Evolutionary conservation across 2,888 invertebrate genomes (phyloP), one percentile per base, ranked within the genome.

Genomic region (Eilema griseolum): DNA sequence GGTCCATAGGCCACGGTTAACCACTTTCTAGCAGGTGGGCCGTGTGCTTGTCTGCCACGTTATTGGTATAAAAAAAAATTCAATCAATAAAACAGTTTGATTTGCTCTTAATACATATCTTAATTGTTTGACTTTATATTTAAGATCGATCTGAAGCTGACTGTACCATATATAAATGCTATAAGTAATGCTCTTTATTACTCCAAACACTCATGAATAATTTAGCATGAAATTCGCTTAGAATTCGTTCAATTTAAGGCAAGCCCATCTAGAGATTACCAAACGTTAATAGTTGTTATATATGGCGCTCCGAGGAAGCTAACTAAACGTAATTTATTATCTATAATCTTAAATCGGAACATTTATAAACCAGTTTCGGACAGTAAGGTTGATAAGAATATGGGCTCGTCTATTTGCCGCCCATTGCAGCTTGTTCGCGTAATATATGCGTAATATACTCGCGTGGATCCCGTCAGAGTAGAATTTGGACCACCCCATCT

Each of bases 221-320:
- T 78, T 81, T 72, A 75, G 71, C 72, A 75, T 78, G 71, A 81
- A 76, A 81, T 81, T 66, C 62, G 74, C 74, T 83, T 83, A 67
- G 56, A 82, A 82, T 74, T 74, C 66, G 75, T 62, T 75, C 78
- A 73, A 73, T 57, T 70, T 41, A 66, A 75, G 70, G 65, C 68
- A 66, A 69, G 72, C 78, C 69, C 67, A 73, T 71, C 67, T 72
- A 20, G 64, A 52, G 60, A 61, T 81, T 82, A 62, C 78, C 57
- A 73, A 70, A 78, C 62, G 61, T 37, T 78, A 75, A 80, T 79
- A 62, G 64, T 24, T 3, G 10, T 77, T 62, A 74, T 75, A 74
- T 81, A 83, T 73, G 70, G 66, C 41, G 60, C 16, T 69, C 61
- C 61, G 64, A 76, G 70, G 74, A 74, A 74, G 72, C 61, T 73